phyloP scores from a whole-genome alignment of 92 coral and sea anemone species.

The Parazoanthus atlanticus region DNA sequence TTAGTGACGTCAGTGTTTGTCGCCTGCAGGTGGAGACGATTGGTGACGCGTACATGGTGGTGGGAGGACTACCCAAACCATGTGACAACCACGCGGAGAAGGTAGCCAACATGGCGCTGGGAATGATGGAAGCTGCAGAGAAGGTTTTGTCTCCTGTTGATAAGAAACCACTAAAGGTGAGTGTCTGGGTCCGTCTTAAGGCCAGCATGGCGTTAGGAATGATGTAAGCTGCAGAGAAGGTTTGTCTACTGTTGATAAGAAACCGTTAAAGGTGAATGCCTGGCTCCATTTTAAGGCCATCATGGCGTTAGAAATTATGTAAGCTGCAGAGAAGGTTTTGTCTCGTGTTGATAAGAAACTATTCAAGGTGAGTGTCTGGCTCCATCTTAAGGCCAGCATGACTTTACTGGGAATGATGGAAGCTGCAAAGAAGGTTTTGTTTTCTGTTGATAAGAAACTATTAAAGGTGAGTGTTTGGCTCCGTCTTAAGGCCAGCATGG shows the following conservation, averaged over 20 bases:
- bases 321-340: constrained; percentile 78
- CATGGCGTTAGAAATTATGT: constrained; percentile 73
- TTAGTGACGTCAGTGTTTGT: not conserved
- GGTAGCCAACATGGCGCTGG: constrained; percentile 91
- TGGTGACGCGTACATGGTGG: constrained; percentile 99
- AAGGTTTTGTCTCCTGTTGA: constrained; percentile 94
- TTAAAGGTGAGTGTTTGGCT: constrained; percentile 65
- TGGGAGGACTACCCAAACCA: constrained; percentile 97
- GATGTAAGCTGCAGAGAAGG: constrained; percentile 91
- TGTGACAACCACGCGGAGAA: constrained; percentile 97
- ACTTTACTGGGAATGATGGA: constrained; percentile 97
- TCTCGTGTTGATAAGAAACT: constrained; percentile 90
- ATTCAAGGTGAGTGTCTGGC: constrained; percentile 63
- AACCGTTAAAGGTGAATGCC: constrained; percentile 78
- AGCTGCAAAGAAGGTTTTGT: constrained; percentile 79
- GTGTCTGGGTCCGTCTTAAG: not conserved
- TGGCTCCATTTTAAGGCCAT: no score
- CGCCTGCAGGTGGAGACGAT: constrained; percentile 93
- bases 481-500: constrained; percentile 95
- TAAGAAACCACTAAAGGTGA: constrained; percentile 84
- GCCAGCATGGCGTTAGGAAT: constrained; percentile 90
- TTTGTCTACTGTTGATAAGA: constrained; percentile 90
- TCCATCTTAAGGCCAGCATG: constrained; percentile 64
- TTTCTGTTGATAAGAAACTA: constrained; percentile 89
- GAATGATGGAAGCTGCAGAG: constrained; percentile 95